phyloP scores from a whole-genome alignment of 2,797 vertebrate species.

The Acanthurus tractus region DNA sequence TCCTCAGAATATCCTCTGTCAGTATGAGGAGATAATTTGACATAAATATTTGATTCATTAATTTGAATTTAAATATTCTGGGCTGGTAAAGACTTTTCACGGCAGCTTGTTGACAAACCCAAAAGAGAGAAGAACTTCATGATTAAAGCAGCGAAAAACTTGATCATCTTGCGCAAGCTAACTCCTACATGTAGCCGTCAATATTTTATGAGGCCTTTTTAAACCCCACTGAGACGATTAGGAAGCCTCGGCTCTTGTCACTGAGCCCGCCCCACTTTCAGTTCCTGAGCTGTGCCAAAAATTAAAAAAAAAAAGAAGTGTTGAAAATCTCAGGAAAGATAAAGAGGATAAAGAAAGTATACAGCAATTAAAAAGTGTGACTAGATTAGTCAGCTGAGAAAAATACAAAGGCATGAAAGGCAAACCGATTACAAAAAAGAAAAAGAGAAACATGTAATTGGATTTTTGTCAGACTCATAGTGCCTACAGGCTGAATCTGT shows the following conservation, averaged over 20 bases:
- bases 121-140: neutral
- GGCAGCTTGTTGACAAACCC: constrained; percentile 30
- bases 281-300: constrained; percentile 11
- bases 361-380: constrained; percentile 63
- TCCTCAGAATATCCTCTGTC: neutral
- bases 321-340: constrained; percentile 24
- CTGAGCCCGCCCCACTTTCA: constrained; percentile 8
- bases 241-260: constrained; percentile 27
- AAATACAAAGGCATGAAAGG: constrained; percentile 54
- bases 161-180: constrained; percentile 5
- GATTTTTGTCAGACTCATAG: constrained; percentile 25
- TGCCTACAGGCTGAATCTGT: constrained; percentile 39
- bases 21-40: constrained; percentile 1
- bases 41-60: too few relatives aligned
- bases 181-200: constrained; percentile 31
- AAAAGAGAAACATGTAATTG: constrained; percentile 44
- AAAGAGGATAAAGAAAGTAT: constrained; percentile 28
- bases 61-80: constrained; percentile 8
- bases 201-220: constrained; percentile 63
- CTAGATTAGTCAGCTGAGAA: constrained; percentile 62
- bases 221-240: constrained; percentile 42
- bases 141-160: constrained; percentile 45
- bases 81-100: neutral
- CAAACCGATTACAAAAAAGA: constrained; percentile 56
- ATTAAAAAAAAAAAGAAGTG: constrained; percentile 18